phyloP scores from a whole-genome alignment of 2,113 vertebrate genomes.

The Verasper variegatus region DNA sequence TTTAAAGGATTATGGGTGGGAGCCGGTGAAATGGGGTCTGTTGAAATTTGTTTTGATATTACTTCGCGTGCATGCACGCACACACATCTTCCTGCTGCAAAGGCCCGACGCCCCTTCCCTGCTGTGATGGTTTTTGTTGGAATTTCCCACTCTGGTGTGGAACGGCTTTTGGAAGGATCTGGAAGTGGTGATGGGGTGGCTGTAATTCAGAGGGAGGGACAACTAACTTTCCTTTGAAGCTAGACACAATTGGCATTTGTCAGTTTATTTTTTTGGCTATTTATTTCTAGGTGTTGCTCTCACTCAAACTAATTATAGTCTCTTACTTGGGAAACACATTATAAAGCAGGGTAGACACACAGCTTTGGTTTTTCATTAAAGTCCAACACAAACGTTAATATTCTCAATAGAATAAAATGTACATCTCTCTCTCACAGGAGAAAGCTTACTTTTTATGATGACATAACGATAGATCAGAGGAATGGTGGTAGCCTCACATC shows the following conservation, averaged over 20 bases:
- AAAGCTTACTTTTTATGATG: too few species aligned
- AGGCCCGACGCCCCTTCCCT: constrained; percentile 57
- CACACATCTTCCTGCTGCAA: constrained; percentile 22
- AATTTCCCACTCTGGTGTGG: constrained; percentile 70
- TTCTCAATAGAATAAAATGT: background rate
- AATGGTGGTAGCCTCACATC: too few species aligned
- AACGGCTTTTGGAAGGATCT: constrained; percentile 60
- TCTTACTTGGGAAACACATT: constrained; percentile 7
- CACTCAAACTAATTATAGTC: constrained; percentile 41
- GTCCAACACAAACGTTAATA: background rate
- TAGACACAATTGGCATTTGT: constrained; percentile 20
- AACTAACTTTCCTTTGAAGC: constrained; percentile 57
- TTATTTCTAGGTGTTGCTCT: constrained; percentile 45
- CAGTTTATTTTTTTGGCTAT: constrained; percentile 3
- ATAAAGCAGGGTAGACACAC: constrained; percentile 10
- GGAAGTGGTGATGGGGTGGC: constrained; percentile 52
- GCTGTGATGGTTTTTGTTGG: constrained; percentile 67
- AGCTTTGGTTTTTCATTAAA: background rate
- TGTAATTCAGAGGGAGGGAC: constrained; percentile 58
- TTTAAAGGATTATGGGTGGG: constrained; percentile 67
- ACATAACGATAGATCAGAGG: too few species aligned
- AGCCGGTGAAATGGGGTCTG: constrained; percentile 43
- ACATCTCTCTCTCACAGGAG: too few species aligned
- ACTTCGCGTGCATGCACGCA: background rate
- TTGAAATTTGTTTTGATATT: constrained; percentile 55